These are phyloP conservation scores for Ophioderma brevispina DNA, from an alignment of 35 echinoderm and acorn worm species.

Conservation along the genomic window DNA sequence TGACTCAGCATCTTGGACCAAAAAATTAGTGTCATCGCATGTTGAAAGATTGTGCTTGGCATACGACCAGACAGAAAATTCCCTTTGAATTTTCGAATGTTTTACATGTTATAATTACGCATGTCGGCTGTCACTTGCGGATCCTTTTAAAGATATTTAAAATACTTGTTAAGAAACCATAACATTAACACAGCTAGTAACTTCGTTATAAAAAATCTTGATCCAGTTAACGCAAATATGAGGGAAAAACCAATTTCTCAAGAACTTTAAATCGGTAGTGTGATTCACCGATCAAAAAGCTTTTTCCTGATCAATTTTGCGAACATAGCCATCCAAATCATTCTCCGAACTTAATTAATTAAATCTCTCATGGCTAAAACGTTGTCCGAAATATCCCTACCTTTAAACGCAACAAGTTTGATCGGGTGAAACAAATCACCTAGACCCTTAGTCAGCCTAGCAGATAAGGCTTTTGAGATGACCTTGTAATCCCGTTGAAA, in stretches of 20 bases:
- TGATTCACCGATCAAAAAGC: slow-evolving; percentile 63
- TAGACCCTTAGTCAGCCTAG: slow-evolving; percentile 16
- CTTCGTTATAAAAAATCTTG: neutral
- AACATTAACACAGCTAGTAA: neutral
- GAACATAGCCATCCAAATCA: neutral
- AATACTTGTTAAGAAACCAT: neutral
- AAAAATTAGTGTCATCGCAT: neutral
- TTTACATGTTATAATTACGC: neutral
- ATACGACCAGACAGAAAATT: neutral
- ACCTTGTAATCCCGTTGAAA: neutral
- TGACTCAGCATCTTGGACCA: neutral
- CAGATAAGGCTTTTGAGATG: neutral
- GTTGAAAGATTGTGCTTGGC: neutral
- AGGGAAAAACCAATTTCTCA: neutral
- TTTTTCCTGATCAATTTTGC: slow-evolving; percentile 61
- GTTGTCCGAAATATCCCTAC: slow-evolving; percentile 59
- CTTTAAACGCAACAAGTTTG: slow-evolving; percentile 61
- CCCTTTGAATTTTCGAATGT: neutral
- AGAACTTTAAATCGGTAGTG: slow-evolving; percentile 31
- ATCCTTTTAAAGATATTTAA: slow-evolving; percentile 27
- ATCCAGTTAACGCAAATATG: neutral
- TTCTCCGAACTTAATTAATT: slow-evolving; percentile 30
- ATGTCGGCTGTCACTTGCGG: slow-evolving; percentile 21
- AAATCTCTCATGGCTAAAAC: slow-evolving; percentile 36
- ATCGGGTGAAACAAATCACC: slow-evolving; percentile 28